Base-by-base conservation (phyloP, 2,888 invertebrate genomes). In the Dryobotodes eremita region DNA sequence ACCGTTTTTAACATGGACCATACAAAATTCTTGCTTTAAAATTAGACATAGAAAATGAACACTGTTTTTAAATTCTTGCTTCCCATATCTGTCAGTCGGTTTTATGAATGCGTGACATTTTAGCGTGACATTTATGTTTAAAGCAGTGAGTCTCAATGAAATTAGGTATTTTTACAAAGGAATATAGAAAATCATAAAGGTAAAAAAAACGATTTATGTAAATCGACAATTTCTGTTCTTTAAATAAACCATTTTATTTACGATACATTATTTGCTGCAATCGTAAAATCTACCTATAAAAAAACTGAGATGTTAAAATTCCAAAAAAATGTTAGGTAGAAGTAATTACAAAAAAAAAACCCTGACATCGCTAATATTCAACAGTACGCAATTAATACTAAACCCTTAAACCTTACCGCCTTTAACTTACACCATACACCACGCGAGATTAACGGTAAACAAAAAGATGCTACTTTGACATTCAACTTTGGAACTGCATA, bases 391-490 rank as follows among this genome's bases (percentile, higher is more conserved):
- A 36, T 17, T 53, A 31, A 31, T 10, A 31, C 17, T 10, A 13
- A 5, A 31, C 31, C 23, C 1, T 53, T 10, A 15, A 17, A 31
- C 23, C 10, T 15, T 36, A 36, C 15, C 59, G 36, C 61, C 48
- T 48, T 17, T 72, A 20, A 62, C 72, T 53, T 79, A 13, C 7
- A 71, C 83, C 80, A 85, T 13, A 73, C 85, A 74, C 75, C 46
- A 61, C 59, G 71, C 82, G 69, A 80, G 80, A 85, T 85, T 85
- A 88, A 88, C 88, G 77, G 88, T 86, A 82, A 73, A 84, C 88
- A 80, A 88, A 88, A 88, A 88, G 85, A 81, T 87, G 80, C 72
- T 83, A 80, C 87, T 85, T 84, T 88, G 88, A 82, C 87, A 84
- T 88, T 88, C 61, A 79, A 82, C 80, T 85, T 86, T 83, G 74